These are phyloP conservation scores for Sinocyclocheilus grahami DNA, from an alignment of 2,113 vertebrate genomes.

Conservation along the genomic window DNA sequence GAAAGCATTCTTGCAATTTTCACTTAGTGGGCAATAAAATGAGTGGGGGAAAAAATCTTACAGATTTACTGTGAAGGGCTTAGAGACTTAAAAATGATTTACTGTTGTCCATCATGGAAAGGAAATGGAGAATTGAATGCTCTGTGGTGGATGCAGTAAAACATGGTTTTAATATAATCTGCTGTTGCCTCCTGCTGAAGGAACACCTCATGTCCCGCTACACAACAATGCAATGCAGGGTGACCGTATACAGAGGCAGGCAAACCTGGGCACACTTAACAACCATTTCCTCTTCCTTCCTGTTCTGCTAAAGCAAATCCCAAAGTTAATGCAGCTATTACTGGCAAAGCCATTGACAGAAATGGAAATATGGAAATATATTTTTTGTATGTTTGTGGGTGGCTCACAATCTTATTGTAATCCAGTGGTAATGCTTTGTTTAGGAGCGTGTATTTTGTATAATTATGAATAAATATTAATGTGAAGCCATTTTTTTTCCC, in stretches of 20 bases:
- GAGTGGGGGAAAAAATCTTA: neutral
- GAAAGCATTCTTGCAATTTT: neutral
- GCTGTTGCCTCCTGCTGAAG: neutral
- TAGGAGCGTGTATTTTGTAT: neutral
- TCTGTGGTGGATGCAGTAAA: neutral
- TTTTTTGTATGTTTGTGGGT: neutral
- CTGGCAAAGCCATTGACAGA: conserved; percentile 57
- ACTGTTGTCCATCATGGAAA: neutral
- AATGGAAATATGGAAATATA: neutral
- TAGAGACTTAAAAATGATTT: neutral
- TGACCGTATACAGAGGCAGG: conserved; percentile 65
- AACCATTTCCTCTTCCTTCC: conserved; percentile 73
- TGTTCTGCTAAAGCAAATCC: conserved; percentile 65
- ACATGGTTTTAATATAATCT: neutral
- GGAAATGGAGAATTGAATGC: neutral
- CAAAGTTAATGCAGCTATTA: conserved; percentile 68
- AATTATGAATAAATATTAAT: neutral
- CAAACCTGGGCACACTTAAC: conserved; percentile 65
- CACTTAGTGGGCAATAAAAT: neutral
- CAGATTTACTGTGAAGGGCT: neutral
- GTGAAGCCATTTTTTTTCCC: neutral
- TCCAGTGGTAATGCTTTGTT: neutral
- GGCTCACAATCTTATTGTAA: neutral
- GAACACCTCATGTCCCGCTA: conserved; percentile 22
- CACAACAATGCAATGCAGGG: conserved; percentile 72